Percentiles rank a stretch among this genome's conserved stretches.
These are phyloP conservation scores for Diglossa brunneiventris DNA, from an alignment of 2,113 vertebrate species.

Conservation along the genomic window DNA sequence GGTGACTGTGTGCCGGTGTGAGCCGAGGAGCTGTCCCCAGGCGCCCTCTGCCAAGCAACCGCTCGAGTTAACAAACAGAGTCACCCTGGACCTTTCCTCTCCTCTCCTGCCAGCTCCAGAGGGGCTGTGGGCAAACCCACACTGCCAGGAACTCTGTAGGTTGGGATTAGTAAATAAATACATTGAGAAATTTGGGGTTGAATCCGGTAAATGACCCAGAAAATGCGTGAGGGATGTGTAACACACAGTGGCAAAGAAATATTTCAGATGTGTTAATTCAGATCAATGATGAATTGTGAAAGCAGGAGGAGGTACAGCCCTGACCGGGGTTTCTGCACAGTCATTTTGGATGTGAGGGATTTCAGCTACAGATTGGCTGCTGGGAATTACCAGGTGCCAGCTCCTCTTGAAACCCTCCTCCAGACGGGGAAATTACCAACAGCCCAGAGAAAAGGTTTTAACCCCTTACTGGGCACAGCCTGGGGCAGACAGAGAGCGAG, in stretches of 20 bases:
- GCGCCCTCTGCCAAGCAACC: not conserved
- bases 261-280: not conserved
- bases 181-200: not conserved
- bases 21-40: not conserved
- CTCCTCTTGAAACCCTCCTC: not conserved
- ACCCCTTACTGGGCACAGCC: fast-evolving
- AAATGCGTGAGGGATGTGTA: fast-evolving
- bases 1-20: not conserved
- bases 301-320: not conserved
- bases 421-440: not conserved
- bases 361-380: not conserved
- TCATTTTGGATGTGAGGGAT: not conserved
- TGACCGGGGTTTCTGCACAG: not conserved
- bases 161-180: not conserved
- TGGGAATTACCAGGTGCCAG: not conserved
- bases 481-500: not conserved
- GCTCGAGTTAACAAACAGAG: fast-evolving
- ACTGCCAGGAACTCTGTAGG: fast-evolving
- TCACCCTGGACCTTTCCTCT: not conserved
- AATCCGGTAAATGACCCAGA: not conserved
- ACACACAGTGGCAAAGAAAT: not conserved
- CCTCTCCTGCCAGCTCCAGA: too few relatives aligned
- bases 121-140: not conserved
- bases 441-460: not conserved
- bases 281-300: not conserved